Evolutionary conservation across 1,140 invertebrate genomes (phyloP), one percentile per base, ranked within the genome.

Genomic region (Venustaconcha ellipsiformis): DNA sequence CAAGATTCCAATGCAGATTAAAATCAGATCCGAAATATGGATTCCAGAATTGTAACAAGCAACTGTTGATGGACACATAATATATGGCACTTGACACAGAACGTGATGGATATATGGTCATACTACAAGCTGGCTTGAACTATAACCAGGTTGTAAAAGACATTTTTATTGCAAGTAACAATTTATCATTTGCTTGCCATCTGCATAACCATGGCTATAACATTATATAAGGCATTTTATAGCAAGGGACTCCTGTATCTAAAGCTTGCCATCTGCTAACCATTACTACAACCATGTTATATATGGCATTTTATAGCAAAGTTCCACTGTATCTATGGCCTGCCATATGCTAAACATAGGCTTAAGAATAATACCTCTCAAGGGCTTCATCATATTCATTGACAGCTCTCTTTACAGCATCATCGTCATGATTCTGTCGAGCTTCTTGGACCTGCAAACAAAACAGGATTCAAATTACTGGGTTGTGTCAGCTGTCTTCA

Each of bases 361-460:
- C 20, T 8, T 56, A 0, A 18, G 14, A 23, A 55, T 56, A 58
- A 80, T 94, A 96, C 91, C 94, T 93, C 84, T 97, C 96, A 69
- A 98, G 90, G 15, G 95, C 95, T 82, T 97, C 95, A 88, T 99
- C 96, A 86, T 98, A 98, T 87, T 98, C 97, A 83, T 95, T 94
- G 0, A 98, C 94, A 18, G 95, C 94, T 90, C 94, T 95, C 87
- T 97, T 96, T 0, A 97, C 94, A 65, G 95, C 93, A 80, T 95
- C 95, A 82, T 97, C 96, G 86, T 98, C 96, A 70, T 95, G 94
- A 85, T 95, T 94, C 74, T 94, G 92, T 73, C 96, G 92, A 70
- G 96, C 94, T 89, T 99, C 97, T 91, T 99, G 92, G 11, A 92
- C 90, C 83, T 90, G 74, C 20, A 82, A 72, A 26, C 68, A 74